A percentile compares a stretch with the other conserved stretches of the same genome.
Conservation (phyloP, 1,140 invertebrate species). For the Asobara japonica region DNA sequence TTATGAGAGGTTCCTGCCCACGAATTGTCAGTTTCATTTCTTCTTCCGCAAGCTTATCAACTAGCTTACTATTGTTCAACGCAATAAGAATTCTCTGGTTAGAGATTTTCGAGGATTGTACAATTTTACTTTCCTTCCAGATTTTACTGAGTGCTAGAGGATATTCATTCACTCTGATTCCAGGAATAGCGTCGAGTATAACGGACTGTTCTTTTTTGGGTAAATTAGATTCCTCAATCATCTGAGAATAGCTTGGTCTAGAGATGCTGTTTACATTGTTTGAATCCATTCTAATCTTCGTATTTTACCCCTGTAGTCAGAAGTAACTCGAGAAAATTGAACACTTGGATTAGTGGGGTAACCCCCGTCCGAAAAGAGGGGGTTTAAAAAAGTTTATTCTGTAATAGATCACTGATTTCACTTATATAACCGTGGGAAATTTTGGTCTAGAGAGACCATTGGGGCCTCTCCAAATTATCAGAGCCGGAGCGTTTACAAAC, state of each 20-base stretch:
- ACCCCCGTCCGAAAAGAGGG: not conserved
- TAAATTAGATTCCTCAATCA: not conserved
- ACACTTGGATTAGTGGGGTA: not conserved
- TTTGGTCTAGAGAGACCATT: not conserved
- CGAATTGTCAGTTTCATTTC: too few relatives aligned
- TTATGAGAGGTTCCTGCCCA: too few relatives aligned
- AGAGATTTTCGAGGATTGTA: too few relatives aligned
- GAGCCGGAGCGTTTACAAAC: not conserved
- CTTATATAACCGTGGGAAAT: not conserved
- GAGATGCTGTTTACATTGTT: not conserved
- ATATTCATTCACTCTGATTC: too few relatives aligned
- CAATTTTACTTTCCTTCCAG: too few relatives aligned
- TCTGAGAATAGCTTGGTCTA: not conserved
- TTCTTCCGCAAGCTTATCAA: too few relatives aligned
- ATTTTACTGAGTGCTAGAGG: too few relatives aligned
- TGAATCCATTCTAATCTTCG: not conserved
- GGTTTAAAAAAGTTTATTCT: not conserved
- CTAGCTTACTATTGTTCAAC: too few relatives aligned
- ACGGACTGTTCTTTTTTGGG: not conserved
- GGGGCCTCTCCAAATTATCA: not conserved
- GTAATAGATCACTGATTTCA: not conserved
- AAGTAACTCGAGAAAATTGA: not conserved
- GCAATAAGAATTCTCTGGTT: too few relatives aligned
- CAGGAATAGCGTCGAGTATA: not conserved
- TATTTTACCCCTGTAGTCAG: not conserved